Evolutionary conservation across 2,888 invertebrate species (phyloP).

Genomic region (Chironomus riparius): DNA sequence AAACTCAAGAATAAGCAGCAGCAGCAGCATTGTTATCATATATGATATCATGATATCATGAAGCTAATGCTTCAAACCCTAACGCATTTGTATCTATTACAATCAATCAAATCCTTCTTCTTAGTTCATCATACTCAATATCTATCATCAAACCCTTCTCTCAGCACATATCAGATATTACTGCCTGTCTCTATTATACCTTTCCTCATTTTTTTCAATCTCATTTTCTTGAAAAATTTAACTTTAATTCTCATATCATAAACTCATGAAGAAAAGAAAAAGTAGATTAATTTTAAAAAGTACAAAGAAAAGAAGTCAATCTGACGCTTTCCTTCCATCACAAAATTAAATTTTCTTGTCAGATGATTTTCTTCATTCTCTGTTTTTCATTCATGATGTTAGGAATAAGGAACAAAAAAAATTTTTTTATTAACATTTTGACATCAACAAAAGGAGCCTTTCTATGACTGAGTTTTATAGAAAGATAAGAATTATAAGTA

Average conservation of each 20-base stretch:
- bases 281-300: not conserved
- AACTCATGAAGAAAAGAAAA: not conserved
- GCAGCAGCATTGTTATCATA: too few species aligned
- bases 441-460: not conserved
- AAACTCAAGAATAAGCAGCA: too few species aligned
- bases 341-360: slow-evolving; percentile 1
- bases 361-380: not conserved
- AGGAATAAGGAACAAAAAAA: not conserved
- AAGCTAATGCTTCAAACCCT: too few species aligned
- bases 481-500: too few species aligned
- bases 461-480: too few species aligned
- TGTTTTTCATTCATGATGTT: not conserved
- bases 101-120: too few species aligned
- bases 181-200: too few species aligned
- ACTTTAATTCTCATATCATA: not conserved
- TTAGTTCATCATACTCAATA: too few species aligned
- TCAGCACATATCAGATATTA: too few species aligned
- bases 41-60: too few species aligned
- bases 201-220: not conserved
- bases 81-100: too few species aligned
- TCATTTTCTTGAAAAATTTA: not conserved
- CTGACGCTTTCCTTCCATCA: not conserved
- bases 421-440: not conserved
- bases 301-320: not conserved
- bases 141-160: too few species aligned